Evolutionary conservation across 2,113 vertebrate species (phyloP), one percentile per base, ranked within the genome.

Genomic region (Oncorhynchus clarkii): DNA sequence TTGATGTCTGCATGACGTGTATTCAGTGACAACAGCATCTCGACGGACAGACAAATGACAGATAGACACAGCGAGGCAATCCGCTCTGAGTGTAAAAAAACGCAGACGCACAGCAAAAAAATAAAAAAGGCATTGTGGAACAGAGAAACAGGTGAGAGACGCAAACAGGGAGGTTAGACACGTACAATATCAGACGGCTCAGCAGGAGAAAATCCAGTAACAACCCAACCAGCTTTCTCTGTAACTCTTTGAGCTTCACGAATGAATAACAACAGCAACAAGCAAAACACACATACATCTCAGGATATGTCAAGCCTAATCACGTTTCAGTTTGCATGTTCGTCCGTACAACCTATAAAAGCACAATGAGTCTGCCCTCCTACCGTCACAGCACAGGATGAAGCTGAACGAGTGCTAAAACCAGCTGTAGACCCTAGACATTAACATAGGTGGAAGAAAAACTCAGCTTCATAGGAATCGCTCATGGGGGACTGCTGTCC

Each of bases 11-110:
- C 31, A 71, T 0, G 39, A 89, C 87, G 81, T 82, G 85, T 16
- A 67, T 16, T 20, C 51, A 54, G 67, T 73, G 57, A 67, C 78
- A 86, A 88, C 80, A 78, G 81, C 87, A 82, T 86, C 87, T 86
- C 80, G 87, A 91, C 85, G 82, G 88, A 92, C 85, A 88, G 77
- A 81, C 60, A 85, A 84, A 89, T 80, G 81, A 67, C 20, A 71
- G 9, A 65, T 1, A 66, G 62, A 76, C 13, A 80, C 29, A 74
- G 71, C 69, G 75, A 73, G 84, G 51, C 48, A 67, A 26, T 78
- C 48, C 45, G n/a, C 3, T 73, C 77, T 83, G 67, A 82, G 75
- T 84, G 74, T 77, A 14, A 18, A 51, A 51, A 82, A 88, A 72
- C 1, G 8, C 78, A 81, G 78, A 89, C 82, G 80, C 13, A 89